Base-by-base conservation (phyloP, 2,797 vertebrate species). In the Echiichthys vipera region DNA sequence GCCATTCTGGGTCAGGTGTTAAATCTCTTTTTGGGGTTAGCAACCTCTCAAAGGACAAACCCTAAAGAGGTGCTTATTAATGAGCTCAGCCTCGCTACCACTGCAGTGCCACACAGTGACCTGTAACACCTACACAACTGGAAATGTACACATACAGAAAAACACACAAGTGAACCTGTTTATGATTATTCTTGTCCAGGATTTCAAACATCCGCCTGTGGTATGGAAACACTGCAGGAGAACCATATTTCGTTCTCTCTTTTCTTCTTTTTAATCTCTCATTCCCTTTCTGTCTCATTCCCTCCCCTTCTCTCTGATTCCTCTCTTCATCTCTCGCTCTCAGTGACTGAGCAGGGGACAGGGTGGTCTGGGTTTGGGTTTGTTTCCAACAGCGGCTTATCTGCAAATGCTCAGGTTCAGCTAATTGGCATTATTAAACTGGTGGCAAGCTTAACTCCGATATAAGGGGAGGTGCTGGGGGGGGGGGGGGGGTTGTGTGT, bases 381-480 rank as follows among this genome's bases (percentile, higher is more conserved):
- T 78, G 70, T 87, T 84, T 89, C 89, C 79, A 89, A 29, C 68
- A 65, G 64, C 7, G 14, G 84, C 83, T 90, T 91, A 92, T 91
- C 88, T 86, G 83, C 83, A 84, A 88, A 89, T 76, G 69, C 86
- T 88, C 87, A 88, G 86, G 76, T 91, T 92, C 53, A 83, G 85
- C 85, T 93, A 93, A 93, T 91, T 94, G 91, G 90, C 88, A 87
- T 90, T 88, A 91, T 93, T 93, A 91, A 90, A 86, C 80, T 71
- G 59, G 73, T 76, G 77, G 78, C 37, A 24, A 78, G 81, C 86
- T 85, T 71, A 71, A 47, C 68, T 77, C 49, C 30, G 76, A 86
- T 87, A 83, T 75, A 78, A 73, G 55, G 72, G 72, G 66, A 71
- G 78, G 65, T 53, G 55, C 46, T 58, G 59, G 53, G 59, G 46